Evolutionary conservation across 2,113 vertebrate species (phyloP).

Genomic region (Steatornis caripensis): DNA sequence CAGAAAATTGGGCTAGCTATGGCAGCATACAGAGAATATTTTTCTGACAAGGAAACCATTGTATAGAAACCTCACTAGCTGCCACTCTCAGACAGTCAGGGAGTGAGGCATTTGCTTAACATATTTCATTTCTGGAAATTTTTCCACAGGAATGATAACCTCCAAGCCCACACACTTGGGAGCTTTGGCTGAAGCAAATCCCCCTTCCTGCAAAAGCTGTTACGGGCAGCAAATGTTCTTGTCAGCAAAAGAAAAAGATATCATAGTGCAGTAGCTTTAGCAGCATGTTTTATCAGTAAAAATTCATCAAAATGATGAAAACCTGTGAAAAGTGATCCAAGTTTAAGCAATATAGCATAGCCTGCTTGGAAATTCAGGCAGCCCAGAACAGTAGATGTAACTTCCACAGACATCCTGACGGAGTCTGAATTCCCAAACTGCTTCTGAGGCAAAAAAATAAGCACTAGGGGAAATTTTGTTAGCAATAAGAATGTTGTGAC

Average conservation of each 20-base stretch:
- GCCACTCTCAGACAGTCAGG: neutral
- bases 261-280: neutral
- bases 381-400: neutral
- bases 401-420: neutral
- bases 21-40: neutral
- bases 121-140: neutral
- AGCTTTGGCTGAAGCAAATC: neutral
- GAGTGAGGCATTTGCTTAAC: neutral
- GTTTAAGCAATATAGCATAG: neutral
- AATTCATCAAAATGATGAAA: neutral
- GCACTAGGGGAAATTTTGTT: neutral
- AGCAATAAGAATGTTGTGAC: neutral
- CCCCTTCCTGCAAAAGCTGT: neutral
- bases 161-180: neutral
- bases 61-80: neutral
- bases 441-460: neutral
- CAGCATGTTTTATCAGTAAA: neutral
- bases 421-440: neutral
- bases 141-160: slow-evolving; percentile 18
- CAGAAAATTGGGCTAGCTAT: neutral
- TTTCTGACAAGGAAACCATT: slow-evolving; percentile 19
- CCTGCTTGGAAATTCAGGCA: neutral
- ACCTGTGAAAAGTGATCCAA: neutral
- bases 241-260: neutral
- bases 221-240: neutral